These are phyloP conservation scores for Pantherophis guttatus DNA, from an alignment of 2,113 vertebrate genomes.

Conservation along the genomic window DNA sequence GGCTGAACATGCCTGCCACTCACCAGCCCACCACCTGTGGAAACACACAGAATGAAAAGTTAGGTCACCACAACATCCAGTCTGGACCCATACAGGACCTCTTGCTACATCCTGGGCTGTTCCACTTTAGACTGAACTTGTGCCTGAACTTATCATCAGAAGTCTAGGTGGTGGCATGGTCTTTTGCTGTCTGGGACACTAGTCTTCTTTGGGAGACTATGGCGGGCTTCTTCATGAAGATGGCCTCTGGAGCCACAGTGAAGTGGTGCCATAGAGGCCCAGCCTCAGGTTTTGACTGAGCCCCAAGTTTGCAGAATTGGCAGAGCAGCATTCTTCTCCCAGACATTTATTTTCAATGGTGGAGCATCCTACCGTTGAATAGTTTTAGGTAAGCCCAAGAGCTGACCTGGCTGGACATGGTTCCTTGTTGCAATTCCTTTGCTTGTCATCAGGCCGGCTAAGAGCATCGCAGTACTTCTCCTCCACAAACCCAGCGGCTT, in stretches of 20 bases:
- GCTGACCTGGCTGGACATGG: slow-evolving; percentile 84
- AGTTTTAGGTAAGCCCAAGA: neutral
- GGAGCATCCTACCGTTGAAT: neutral
- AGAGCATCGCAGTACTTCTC: slow-evolving; percentile 79
- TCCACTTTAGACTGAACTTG: neutral
- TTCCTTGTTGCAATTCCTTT: slow-evolving; percentile 79
- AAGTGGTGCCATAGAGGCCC: neutral
- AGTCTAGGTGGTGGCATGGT: neutral
- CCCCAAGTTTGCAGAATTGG: neutral
- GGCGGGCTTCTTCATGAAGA: neutral
- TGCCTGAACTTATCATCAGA: neutral
- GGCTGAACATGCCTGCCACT: slow-evolving; percentile 86
- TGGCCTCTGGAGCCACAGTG: neutral
- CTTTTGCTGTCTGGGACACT: neutral
- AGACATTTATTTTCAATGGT: neutral
- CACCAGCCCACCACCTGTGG: slow-evolving; percentile 88
- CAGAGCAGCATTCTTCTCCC: neutral
- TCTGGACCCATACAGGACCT: neutral
- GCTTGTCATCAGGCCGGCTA: slow-evolving; percentile 78
- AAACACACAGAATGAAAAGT: accelerated
- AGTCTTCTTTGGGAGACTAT: neutral
- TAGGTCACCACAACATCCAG: neutral
- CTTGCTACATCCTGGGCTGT: neutral
- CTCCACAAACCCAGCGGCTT: slow-evolving; percentile 78
- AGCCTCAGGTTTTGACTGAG: neutral